phyloP scores from a whole-genome alignment of 2,113 vertebrate species.

The Misgurnus mizolepis region DNA sequence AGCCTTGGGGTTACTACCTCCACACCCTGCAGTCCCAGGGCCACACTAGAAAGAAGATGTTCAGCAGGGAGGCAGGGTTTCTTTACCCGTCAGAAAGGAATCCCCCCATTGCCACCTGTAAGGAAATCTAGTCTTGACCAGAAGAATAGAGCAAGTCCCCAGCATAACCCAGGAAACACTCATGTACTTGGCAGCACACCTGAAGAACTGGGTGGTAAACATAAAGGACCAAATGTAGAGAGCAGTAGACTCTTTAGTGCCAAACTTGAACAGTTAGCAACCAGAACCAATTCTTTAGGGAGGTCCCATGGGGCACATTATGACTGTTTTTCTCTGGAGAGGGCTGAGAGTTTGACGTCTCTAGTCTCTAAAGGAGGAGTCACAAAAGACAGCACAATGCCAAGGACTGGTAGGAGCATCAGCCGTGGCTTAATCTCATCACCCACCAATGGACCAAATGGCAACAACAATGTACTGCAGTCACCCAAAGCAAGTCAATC shows the following conservation, averaged over 20 bases:
- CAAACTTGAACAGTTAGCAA: slow-evolving; percentile 90
- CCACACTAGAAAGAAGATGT: slow-evolving; percentile 82
- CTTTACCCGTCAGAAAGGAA: slow-evolving; percentile 87
- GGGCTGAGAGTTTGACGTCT: slow-evolving; percentile 85
- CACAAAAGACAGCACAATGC: slow-evolving; percentile 87
- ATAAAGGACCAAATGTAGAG: slow-evolving; percentile 76
- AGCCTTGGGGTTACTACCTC: slow-evolving; percentile 68
- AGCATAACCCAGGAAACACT: slow-evolving; percentile 74
- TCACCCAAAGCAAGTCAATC: slow-evolving; percentile 85
- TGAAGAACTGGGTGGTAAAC: slow-evolving; percentile 77
- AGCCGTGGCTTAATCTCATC: slow-evolving; percentile 80
- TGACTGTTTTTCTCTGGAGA: slow-evolving; percentile 89
- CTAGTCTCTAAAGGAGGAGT: slow-evolving; percentile 75
- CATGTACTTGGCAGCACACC: slow-evolving; percentile 71
- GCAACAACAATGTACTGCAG: slow-evolving; percentile 73
- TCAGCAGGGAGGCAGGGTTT: slow-evolving; percentile 84
- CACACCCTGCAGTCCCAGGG: slow-evolving; percentile 78
- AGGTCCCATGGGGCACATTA: slow-evolving; percentile 83
- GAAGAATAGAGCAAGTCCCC: slow-evolving; percentile 91
- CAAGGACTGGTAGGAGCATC: slow-evolving; percentile 83
- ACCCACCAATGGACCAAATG: slow-evolving; percentile 67
- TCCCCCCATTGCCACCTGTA: slow-evolving; percentile 89
- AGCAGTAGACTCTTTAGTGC: slow-evolving; percentile 92
- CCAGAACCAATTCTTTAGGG: slow-evolving; percentile 90
- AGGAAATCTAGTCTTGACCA: slow-evolving; percentile 96